These are phyloP conservation scores for Brachionus rubens DNA, from an alignment of 1,140 invertebrate species.

Conservation along the genomic window DNA sequence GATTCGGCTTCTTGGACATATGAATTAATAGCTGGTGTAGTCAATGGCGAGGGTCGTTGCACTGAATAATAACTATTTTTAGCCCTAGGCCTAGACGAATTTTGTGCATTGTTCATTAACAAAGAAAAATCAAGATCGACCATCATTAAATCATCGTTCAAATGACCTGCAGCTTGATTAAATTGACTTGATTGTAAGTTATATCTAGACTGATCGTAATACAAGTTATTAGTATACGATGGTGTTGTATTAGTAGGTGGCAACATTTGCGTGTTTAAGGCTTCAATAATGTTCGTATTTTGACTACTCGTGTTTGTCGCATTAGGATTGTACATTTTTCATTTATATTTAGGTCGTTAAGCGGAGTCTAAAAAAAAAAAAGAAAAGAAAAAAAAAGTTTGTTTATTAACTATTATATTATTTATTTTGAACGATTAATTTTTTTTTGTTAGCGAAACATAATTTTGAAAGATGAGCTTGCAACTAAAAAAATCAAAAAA, in stretches of 20 bases:
- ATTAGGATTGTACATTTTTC: no score
- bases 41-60: not conserved
- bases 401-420: no score
- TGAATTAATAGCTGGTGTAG: not conserved
- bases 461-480: no score
- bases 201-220: conserved; percentile 9
- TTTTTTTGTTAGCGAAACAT: no score
- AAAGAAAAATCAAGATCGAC: conserved; percentile 21
- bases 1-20: not conserved
- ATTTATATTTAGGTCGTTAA: no score
- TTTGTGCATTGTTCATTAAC: not conserved
- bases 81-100: no score
- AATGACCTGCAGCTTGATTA: not conserved
- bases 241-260: no score
- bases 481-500: no score
- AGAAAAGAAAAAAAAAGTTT: no score
- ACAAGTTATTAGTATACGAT: not conserved
- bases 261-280: not conserved
- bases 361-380: no score
- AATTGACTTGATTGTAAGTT: not conserved
- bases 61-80: not conserved
- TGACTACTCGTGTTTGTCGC: no score
- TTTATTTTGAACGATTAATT: no score
- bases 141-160: conserved; percentile 9
- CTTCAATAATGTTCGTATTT: not conserved